Evolutionary conservation across 2,888 invertebrate genomes (phyloP).

Genomic region (Callimorpha dominula): DNA sequence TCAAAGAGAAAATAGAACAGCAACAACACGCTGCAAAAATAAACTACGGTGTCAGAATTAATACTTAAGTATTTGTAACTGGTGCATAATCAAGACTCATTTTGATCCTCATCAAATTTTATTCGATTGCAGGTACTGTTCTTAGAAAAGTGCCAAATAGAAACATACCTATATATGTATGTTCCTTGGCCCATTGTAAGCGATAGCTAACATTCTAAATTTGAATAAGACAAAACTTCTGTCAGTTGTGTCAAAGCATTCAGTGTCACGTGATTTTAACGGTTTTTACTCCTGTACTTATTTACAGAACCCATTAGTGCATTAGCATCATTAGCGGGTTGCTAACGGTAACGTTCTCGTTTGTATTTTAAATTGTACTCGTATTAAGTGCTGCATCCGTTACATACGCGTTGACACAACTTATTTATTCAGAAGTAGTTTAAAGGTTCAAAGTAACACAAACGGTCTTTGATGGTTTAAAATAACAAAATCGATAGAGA

Average conservation of each 20-base stretch:
- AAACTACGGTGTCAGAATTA: constrained; percentile 8
- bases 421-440: constrained; percentile 20
- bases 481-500: constrained; percentile 22
- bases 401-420: constrained; percentile 30
- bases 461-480: constrained; percentile 7
- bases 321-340: constrained; percentile 43
- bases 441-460: background rate
- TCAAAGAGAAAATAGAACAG: constrained; percentile 9
- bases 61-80: constrained; percentile 13
- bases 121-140: background rate
- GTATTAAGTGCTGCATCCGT: constrained; percentile 49
- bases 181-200: background rate
- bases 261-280: constrained; percentile 27
- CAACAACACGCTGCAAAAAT: background rate
- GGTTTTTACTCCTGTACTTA: constrained; percentile 24
- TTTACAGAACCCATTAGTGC: constrained; percentile 43
- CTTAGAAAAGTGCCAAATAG: constrained; percentile 20
- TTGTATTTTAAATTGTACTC: constrained; percentile 39
- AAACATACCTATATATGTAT: background rate
- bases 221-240: constrained; percentile 16
- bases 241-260: constrained; percentile 19
- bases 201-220: background rate
- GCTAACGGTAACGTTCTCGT: constrained; percentile 41
- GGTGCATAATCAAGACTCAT: constrained; percentile 20
- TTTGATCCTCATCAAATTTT: constrained; percentile 31